Evolutionary conservation across 2,113 vertebrate species (phyloP), one percentile per base, ranked within the genome.

Genomic region (Carassius carassius): DNA sequence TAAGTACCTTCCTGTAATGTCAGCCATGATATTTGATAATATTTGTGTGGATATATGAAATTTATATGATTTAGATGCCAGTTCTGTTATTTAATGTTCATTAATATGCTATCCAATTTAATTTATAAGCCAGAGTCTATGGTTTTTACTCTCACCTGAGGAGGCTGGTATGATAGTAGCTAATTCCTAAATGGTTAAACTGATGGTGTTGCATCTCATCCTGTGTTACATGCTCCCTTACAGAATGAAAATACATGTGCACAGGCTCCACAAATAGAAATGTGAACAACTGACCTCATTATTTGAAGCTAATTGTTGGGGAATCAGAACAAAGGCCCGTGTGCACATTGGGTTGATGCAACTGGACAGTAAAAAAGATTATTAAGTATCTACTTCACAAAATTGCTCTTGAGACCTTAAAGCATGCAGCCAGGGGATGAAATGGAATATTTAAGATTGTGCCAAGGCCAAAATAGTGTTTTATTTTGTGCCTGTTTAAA

Each of bases 401-500:
- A 37, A 78, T 63, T 62, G 60, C 32, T 77, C 25, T 56, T 14
- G 72, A 85, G 78, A 54, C 85, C 79, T 17, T 37, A 21, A 76
- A 81, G 85, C 29, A 29, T 29, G 29, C 23, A 60, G 32, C 23
- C 63, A 25, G 74, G 17, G 29, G 16, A 83, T 67, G 9, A 14
- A 72, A 82, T 17, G 12, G n/a, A 69, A 78, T 56, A 86, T 51
- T 29, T 56, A 73, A 16, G 67, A 56, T 19, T 56, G 47, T 67
- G 44, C 41, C 17, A 79, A 86, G 63, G 44, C 32, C 77, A 84
- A 69, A 58, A 81, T 81, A 5, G n/a, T 58, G 65, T 82, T 77
- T 74, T 35, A 72, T 85, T 17, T 77, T 78, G 37, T n/a, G 6
- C 25, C 63, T 49, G 86, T 89, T 81, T 23, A 19, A 80, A 86